These are phyloP conservation scores for Anseranas semipalmata DNA, from an alignment of 2,113 vertebrate species.

Conservation along the genomic window DNA sequence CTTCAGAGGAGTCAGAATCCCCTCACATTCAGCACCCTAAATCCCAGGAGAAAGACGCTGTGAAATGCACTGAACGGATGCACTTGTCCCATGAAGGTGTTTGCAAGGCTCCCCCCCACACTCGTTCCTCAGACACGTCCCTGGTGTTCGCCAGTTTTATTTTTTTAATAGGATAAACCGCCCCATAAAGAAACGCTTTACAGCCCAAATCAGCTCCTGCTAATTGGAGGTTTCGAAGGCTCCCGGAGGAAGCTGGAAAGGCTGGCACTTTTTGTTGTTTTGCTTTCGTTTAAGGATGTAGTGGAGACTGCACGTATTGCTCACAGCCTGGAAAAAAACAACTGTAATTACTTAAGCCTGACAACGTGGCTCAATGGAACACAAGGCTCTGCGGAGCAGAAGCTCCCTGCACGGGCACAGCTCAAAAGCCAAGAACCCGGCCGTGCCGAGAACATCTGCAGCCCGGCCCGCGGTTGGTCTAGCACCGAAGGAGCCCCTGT, in stretches of 20 bases:
- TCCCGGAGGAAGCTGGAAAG: background rate
- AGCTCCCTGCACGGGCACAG: background rate
- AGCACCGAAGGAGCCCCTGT: background rate
- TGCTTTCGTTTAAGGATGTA: background rate
- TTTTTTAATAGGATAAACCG: background rate
- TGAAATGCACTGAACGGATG: accelerated
- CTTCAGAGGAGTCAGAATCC: background rate
- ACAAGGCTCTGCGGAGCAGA: background rate
- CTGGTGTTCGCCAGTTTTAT: accelerated
- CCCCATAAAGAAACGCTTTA: background rate
- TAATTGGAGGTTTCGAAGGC: background rate
- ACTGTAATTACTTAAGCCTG: background rate
- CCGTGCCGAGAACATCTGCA: accelerated
- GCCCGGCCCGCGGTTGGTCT: accelerated
- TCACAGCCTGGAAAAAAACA: background rate
- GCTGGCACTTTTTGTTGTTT: background rate
- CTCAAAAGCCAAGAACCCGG: no score
- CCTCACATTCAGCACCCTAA: background rate
- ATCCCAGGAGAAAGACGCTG: background rate
- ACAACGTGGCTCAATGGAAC: background rate
- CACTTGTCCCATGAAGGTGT: background rate
- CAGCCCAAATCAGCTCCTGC: background rate
- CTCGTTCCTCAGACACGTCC: accelerated
- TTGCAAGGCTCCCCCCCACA: accelerated
- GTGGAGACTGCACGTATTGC: background rate